phyloP scores from a whole-genome alignment of 2,113 vertebrate genomes.

The Rutilus rutilus region DNA sequence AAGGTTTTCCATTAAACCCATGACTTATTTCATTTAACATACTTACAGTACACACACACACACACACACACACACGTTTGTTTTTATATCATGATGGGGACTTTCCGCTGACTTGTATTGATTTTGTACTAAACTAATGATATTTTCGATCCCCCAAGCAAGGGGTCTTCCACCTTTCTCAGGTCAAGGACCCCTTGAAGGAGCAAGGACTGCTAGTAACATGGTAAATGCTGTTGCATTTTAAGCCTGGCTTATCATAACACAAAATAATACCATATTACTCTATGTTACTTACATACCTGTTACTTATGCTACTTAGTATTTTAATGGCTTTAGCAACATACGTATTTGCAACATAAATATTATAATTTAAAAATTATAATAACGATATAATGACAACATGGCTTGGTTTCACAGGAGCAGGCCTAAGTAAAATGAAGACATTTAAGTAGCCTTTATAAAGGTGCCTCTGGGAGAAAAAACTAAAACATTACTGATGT shows the following conservation, averaged over 20 bases:
- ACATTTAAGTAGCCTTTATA: no score
- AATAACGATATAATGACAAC: no score
- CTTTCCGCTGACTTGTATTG: not conserved
- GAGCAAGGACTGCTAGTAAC: not conserved
- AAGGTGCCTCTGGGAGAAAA: no score
- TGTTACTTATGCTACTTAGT: no score
- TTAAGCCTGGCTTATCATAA: not conserved
- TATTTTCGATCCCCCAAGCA: not conserved
- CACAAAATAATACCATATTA: not conserved
- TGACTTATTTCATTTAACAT: not conserved
- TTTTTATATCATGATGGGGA: constrained; percentile 1
- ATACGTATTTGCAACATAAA: not conserved
- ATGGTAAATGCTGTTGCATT: not conserved
- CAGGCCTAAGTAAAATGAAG: no score
- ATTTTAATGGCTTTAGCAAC: not conserved
- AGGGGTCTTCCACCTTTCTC: not conserved
- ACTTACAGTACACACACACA: not conserved
- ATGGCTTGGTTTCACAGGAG: no score
- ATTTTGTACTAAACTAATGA: not conserved
- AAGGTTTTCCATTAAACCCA: not conserved
- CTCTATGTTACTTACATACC: not conserved
- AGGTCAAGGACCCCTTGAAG: not conserved
- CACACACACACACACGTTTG: not conserved
- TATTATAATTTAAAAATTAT: no score
- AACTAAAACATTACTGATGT: no score